Conservation (phyloP, 2,797 vertebrate genomes). For the Manis pentadactyla region DNA sequence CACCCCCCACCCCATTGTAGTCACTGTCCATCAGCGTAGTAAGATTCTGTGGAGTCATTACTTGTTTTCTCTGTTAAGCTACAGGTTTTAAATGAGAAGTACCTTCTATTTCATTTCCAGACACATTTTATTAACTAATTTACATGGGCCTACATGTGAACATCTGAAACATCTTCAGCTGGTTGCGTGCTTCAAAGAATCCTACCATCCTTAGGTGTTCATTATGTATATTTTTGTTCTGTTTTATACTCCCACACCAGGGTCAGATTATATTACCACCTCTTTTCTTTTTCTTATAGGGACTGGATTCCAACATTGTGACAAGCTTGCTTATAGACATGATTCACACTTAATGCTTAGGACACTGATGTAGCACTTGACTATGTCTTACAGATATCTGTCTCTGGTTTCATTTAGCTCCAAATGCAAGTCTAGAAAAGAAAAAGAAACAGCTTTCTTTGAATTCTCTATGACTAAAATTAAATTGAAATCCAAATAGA, state of each 20-base stretch:
- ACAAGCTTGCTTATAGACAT: conserved; percentile 3
- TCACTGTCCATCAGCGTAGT: too few relatives aligned
- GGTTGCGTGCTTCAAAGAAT: conserved; percentile 13
- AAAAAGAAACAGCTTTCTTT: conserved; percentile 54
- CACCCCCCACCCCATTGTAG: too few relatives aligned
- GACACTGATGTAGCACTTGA: not conserved
- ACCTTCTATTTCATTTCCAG: conserved; percentile 23
- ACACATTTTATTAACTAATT: conserved; percentile 22
- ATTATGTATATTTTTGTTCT: not conserved
- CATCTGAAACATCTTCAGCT: not conserved
- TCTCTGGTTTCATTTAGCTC: conserved; percentile 37
- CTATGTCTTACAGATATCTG: not conserved
- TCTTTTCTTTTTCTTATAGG: not conserved
- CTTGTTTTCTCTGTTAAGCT: not conserved
- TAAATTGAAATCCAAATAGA: conserved; percentile 2
- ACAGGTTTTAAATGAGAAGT: not conserved
- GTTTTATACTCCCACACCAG: not conserved
- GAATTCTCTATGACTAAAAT: conserved; percentile 38
- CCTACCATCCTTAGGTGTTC: not conserved
- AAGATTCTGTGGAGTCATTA: too few relatives aligned
- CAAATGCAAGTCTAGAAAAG: conserved; percentile 48
- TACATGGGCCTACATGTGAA: not conserved
- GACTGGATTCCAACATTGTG: not conserved
- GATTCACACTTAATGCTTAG: conserved; percentile 48
- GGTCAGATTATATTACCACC: not conserved